Conservation (phyloP, 2,797 vertebrate species). For the Ispidina picta region DNA sequence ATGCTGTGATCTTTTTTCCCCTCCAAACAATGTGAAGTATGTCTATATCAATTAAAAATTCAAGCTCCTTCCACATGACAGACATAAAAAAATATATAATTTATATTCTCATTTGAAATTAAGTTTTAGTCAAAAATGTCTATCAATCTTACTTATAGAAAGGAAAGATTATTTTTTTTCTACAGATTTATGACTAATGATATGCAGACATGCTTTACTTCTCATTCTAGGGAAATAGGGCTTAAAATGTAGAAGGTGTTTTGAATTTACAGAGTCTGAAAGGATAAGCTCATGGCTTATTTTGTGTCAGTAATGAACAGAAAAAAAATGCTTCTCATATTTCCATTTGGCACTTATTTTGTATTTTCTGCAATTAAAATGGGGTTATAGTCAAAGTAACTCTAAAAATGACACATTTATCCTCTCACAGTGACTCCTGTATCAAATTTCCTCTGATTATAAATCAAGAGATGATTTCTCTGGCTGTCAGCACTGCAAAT, state of each 20-base stretch:
- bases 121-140: constrained; percentile 60
- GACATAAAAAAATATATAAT: constrained; percentile 6
- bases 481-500: constrained; percentile 56
- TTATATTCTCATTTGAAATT: constrained; percentile 69
- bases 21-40: neutral
- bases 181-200: constrained; percentile 63
- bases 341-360: constrained; percentile 68
- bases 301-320: constrained; percentile 61
- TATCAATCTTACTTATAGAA: constrained; percentile 68
- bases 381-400: constrained; percentile 30
- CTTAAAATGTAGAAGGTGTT: constrained; percentile 62
- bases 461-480: constrained; percentile 64
- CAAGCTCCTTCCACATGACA: neutral
- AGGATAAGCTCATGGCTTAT: constrained; percentile 65
- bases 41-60: constrained; percentile 18
- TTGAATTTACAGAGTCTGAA: constrained; percentile 69
- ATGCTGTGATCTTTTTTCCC: neutral
- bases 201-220: constrained; percentile 67
- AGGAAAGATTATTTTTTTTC: constrained; percentile 57
- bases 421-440: constrained; percentile 29
- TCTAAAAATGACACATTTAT: constrained; percentile 63
- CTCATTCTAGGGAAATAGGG: constrained; percentile 63
- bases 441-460: constrained; percentile 62
- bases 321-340: constrained; percentile 63
- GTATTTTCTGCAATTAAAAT: constrained; percentile 68